phyloP scores from a whole-genome alignment of 1,140 invertebrate species.

The Panulirus ornatus region DNA sequence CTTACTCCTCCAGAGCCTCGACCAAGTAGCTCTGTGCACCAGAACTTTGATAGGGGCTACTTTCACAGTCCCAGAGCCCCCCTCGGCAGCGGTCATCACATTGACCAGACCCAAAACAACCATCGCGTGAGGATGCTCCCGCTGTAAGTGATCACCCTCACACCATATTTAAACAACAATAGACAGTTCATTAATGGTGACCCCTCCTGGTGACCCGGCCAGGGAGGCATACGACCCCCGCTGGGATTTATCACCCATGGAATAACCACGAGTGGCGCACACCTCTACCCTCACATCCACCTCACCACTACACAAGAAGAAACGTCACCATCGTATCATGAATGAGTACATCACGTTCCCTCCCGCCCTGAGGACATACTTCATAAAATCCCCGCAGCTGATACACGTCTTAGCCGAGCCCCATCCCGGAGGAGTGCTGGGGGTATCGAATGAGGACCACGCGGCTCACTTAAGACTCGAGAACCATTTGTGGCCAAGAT shows the following conservation, averaged over 20 bases:
- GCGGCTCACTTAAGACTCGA: neutral
- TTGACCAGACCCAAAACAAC: too few species aligned
- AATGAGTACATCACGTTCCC: too few species aligned
- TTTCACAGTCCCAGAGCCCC: neutral
- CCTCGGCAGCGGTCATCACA: neutral
- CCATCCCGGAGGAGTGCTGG: too few species aligned
- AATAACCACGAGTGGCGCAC: conserved; percentile 8
- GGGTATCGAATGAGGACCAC: too few species aligned
- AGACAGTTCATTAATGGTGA: conserved; percentile 66
- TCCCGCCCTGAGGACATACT: too few species aligned
- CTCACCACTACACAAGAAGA: too few species aligned
- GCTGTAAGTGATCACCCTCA: conserved; percentile 35
- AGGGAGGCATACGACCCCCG: conserved; percentile 36
- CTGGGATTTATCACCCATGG: conserved; percentile 53
- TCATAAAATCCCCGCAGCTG: too few species aligned
- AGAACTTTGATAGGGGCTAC: too few species aligned
- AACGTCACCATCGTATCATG: too few species aligned
- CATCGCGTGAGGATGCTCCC: conserved; percentile 23
- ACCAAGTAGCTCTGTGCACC: too few species aligned
- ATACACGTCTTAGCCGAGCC: neutral
- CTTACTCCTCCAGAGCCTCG: neutral
- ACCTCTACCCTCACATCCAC: too few species aligned
- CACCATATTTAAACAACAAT: conserved; percentile 64
- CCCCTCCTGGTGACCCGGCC: conserved; percentile 48
- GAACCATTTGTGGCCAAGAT: conserved; percentile 48